A percentile compares a stretch with the other conserved stretches of the same genome.
phyloP scores from a whole-genome alignment of 2,113 vertebrate species.

The Varanus salvator region DNA sequence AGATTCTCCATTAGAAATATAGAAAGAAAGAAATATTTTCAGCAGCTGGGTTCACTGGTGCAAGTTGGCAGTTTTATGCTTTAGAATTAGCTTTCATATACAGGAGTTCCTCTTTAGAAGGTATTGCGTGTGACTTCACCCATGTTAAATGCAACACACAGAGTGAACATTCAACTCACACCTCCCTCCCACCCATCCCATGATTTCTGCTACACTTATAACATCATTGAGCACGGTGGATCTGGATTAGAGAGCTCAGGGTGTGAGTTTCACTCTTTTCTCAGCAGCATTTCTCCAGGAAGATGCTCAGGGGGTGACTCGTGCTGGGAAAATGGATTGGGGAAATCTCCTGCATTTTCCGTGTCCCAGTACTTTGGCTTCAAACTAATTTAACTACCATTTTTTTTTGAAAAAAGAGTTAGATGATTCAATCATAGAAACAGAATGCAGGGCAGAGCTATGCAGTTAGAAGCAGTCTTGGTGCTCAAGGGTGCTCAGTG shows the following conservation, averaged over 20 bases:
- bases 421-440: not conserved
- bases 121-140: too few relatives aligned
- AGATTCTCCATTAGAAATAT: too few relatives aligned
- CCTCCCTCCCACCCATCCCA: too few relatives aligned
- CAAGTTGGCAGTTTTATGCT: too few relatives aligned
- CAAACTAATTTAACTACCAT: not conserved
- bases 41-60: too few relatives aligned
- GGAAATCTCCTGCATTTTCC: not conserved
- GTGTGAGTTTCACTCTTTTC: not conserved
- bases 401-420: not conserved
- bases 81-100: too few relatives aligned
- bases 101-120: too few relatives aligned
- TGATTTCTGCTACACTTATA: not conserved
- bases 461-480: not conserved
- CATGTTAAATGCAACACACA: too few relatives aligned
- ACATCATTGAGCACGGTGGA: not conserved
- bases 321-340: not conserved
- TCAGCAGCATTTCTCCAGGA: not conserved
- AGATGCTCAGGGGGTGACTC: not conserved
- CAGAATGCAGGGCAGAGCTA: not conserved
- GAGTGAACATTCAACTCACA: too few relatives aligned
- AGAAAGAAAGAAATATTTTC: too few relatives aligned
- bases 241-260: not conserved
- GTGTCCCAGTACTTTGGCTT: not conserved
- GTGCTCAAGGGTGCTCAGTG: too few relatives aligned